phyloP scores from a whole-genome alignment of 2,113 vertebrate species.

The Setophaga petechia region DNA sequence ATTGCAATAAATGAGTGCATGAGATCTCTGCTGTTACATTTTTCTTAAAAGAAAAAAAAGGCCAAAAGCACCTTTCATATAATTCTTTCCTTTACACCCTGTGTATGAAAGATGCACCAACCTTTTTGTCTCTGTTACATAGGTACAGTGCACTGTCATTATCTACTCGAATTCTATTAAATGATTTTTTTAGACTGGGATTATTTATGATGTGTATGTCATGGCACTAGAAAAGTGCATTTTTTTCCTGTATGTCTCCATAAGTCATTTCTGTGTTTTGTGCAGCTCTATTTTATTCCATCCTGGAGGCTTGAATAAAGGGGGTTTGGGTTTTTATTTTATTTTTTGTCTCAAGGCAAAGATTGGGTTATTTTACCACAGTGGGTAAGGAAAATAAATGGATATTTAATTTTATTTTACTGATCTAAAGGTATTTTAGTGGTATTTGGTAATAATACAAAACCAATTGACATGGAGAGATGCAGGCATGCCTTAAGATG shows the following conservation, averaged over 20 bases:
- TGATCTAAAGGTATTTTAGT: neutral
- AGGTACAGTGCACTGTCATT: neutral
- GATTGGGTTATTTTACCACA: neutral
- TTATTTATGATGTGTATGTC: neutral
- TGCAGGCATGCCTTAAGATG: neutral
- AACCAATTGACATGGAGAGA: neutral
- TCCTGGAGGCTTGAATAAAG: neutral
- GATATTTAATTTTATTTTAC: neutral
- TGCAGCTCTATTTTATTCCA: neutral
- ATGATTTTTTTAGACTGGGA: neutral
- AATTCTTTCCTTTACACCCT: neutral
- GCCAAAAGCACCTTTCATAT: neutral
- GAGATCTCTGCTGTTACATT: neutral
- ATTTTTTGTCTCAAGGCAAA: neutral
- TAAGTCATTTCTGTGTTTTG: neutral
- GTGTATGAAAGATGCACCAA: neutral
- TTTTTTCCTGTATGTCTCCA: neutral
- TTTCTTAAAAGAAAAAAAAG: neutral
- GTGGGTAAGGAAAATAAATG: neutral
- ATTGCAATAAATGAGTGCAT: neutral
- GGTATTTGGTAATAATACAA: neutral
- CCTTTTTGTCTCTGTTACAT: neutral
- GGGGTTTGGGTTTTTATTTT: neutral
- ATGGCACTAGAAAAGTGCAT: neutral
- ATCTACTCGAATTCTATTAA: neutral